phyloP scores from a whole-genome alignment of 2,113 vertebrate genomes.

The Albula goreensis region DNA sequence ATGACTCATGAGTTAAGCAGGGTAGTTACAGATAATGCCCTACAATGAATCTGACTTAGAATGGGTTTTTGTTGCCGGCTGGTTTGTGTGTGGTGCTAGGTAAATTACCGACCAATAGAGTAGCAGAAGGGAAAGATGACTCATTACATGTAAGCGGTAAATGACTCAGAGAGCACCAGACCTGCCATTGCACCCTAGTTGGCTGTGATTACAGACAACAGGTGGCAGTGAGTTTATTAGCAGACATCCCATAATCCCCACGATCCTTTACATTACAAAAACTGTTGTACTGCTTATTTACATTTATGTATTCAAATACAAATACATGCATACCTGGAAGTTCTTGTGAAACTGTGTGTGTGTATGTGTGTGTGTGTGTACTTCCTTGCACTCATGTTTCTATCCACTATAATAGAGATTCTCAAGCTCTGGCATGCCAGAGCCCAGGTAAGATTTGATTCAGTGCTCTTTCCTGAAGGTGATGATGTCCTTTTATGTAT shows the following conservation, averaged over 20 bases:
- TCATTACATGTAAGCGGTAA: not conserved
- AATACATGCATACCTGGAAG: not conserved
- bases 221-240: not conserved
- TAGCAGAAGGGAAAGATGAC: not conserved
- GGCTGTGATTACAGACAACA: not conserved
- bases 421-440: no score
- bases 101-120: not conserved
- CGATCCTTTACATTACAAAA: not conserved
- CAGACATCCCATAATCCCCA: not conserved
- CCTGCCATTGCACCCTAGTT: not conserved
- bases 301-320: not conserved
- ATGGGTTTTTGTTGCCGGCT: not conserved
- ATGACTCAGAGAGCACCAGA: not conserved
- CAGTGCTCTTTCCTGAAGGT: no score
- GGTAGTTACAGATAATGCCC: no score
- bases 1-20: no score
- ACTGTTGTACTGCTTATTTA: not conserved
- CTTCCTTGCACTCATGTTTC: no score
- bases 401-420: no score
- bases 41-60: no score
- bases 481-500: no score
- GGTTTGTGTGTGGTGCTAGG: not conserved
- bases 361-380: not conserved
- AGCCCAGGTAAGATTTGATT: no score
- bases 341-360: not conserved